A percentile compares a stretch with the other conserved stretches of the same genome.
These are phyloP conservation scores for Phoenoteleia sp. DNA, from an alignment of 2,888 invertebrate genomes.

Conservation along the genomic window DNA sequence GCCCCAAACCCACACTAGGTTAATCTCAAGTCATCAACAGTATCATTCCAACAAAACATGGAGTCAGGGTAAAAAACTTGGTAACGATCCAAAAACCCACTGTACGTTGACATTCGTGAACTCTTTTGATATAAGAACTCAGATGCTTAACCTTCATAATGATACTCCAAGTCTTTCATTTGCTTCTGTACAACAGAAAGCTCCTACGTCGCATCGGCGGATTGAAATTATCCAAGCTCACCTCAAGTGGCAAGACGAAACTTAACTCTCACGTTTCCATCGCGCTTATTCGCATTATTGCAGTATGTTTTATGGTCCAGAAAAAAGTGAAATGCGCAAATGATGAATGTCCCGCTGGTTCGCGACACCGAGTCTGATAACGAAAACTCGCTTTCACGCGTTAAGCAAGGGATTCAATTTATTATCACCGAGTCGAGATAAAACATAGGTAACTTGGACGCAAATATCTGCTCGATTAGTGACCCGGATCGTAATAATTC, in stretches of 20 bases:
- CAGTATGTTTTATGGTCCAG: neutral
- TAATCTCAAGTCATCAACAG: conserved; percentile 21
- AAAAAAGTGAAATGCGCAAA: neutral
- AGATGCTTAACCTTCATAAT: conserved; percentile 53
- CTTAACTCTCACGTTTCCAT: neutral
- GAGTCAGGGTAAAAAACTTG: conserved; percentile 35
- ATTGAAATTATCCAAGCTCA: conserved; percentile 39
- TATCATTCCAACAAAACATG: neutral
- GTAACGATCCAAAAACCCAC: conserved; percentile 54
- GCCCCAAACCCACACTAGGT: neutral
- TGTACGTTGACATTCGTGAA: conserved; percentile 44
- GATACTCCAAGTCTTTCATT: conserved; percentile 48
- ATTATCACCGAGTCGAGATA: no score
- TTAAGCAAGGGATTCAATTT: no score
- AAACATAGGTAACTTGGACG: no score
- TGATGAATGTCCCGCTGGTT: no score
- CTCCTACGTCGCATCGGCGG: conserved; percentile 11
- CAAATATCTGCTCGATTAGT: no score
- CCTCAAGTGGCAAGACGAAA: neutral
- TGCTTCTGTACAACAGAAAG: conserved; percentile 36
- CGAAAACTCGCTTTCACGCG: no score
- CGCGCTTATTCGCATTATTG: neutral
- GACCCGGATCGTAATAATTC: neutral
- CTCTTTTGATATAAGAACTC: conserved; percentile 52
- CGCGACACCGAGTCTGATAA: no score